Percentiles rank a stretch among this genome's conserved stretches.
Evolutionary conservation across 2,113 vertebrate genomes (phyloP).

Genomic region (Zootoca vivipara): DNA sequence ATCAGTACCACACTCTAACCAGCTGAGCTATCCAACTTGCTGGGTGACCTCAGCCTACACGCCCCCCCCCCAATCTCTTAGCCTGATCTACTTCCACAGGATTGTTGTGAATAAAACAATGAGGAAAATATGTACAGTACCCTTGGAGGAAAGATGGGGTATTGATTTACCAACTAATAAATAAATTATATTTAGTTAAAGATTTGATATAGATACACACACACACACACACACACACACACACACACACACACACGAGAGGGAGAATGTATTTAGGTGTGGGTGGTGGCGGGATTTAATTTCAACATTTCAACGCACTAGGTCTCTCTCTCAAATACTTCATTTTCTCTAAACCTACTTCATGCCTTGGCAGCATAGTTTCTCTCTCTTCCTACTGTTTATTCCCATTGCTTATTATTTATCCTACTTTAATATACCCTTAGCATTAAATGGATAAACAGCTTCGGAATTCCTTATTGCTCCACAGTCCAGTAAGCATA

Average conservation of each 20-base stretch:
- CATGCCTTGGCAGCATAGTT: conserved; percentile 2
- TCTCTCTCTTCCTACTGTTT: conserved; percentile 52
- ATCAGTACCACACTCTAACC: too few relatives aligned
- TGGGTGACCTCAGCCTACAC: too few relatives aligned
- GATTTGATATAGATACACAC: too few relatives aligned
- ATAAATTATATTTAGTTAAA: background rate
- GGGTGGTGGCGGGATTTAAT: background rate
- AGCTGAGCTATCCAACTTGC: too few relatives aligned
- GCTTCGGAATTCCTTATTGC: conserved; percentile 48
- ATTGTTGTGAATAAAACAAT: too few relatives aligned
- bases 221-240: too few relatives aligned
- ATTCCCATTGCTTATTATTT: conserved; percentile 64
- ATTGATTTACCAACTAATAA: too few relatives aligned
- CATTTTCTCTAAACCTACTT: background rate
- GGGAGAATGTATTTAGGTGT: background rate
- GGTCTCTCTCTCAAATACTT: background rate
- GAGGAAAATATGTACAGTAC: too few relatives aligned
- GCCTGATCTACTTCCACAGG: too few relatives aligned
- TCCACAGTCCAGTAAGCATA: conserved; percentile 60
- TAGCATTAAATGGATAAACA: conserved; percentile 65
- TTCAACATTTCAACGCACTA: background rate
- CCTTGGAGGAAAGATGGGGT: too few relatives aligned
- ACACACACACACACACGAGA: too few relatives aligned
- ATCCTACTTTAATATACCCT: conserved; percentile 64
- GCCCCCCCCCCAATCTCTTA: too few relatives aligned